phyloP scores from a whole-genome alignment of 1,140 invertebrate species.

The Bactericera cockerelli region DNA sequence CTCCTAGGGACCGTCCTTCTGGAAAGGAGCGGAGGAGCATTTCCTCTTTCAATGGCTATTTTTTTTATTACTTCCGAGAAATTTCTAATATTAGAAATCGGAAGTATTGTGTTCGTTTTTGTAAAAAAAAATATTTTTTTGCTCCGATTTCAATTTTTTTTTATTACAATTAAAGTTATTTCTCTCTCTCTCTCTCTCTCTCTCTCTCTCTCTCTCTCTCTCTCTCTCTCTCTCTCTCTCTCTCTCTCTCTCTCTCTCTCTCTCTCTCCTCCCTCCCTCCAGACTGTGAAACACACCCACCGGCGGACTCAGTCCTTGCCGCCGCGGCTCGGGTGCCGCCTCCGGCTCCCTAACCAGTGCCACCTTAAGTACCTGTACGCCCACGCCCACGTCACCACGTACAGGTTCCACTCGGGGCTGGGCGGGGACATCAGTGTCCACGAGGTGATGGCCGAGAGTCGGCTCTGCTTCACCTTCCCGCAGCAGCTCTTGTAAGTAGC shows the following conservation, averaged over 20 bases:
- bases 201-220: too few species aligned
- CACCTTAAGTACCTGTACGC: constrained; percentile 56
- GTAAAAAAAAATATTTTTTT: too few species aligned
- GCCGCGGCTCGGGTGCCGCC: constrained; percentile 57
- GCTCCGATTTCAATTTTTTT: too few species aligned
- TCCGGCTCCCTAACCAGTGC: constrained; percentile 60
- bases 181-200: too few species aligned
- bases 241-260: not conserved
- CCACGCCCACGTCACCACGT: constrained; percentile 64
- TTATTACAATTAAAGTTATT: too few species aligned
- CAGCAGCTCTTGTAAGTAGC: constrained; percentile 70
- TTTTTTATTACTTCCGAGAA: too few species aligned
- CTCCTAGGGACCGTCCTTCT: too few species aligned
- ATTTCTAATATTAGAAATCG: too few species aligned
- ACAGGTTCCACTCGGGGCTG: constrained; percentile 77
- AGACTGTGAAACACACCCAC: constrained; percentile 31
- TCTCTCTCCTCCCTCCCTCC: not conserved
- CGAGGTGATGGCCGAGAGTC: constrained; percentile 84
- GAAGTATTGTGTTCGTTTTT: too few species aligned
- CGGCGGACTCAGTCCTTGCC: constrained; percentile 72
- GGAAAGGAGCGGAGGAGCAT: too few species aligned
- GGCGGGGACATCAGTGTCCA: constrained; percentile 82
- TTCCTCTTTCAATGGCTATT: too few species aligned
- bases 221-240: not conserved
- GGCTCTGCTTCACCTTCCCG: constrained; percentile 69